phyloP scores from a whole-genome alignment of 2,797 vertebrate species.

The Poecile montanus region DNA sequence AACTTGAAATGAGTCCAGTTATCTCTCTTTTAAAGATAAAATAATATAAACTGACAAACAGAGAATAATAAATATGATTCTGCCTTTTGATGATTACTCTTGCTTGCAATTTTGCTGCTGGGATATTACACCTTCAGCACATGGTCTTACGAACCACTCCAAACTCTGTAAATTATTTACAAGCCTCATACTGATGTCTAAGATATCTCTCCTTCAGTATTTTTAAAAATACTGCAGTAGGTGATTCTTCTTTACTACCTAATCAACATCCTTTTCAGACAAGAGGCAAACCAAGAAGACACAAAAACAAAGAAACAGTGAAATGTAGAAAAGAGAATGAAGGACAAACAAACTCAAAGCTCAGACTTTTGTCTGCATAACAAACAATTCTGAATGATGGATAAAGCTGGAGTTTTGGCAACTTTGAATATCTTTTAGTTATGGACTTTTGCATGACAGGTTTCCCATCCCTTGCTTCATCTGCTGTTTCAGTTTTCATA shows the following conservation, averaged over 20 bases:
- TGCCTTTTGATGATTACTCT: slow-evolving; percentile 4
- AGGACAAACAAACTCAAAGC: neutral
- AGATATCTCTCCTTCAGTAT: neutral
- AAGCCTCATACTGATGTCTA: neutral
- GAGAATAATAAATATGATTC: slow-evolving; percentile 28
- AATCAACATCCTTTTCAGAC: neutral
- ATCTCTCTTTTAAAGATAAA: neutral
- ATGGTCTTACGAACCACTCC: neutral
- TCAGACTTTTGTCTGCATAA: neutral
- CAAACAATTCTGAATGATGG: neutral
- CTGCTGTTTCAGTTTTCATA: neutral
- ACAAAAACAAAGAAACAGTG: neutral
- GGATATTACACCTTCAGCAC: slow-evolving; percentile 5
- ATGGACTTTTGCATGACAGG: neutral
- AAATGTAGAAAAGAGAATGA: neutral
- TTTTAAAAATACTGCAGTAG: neutral
- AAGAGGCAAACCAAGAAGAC: neutral
- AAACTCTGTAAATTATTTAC: slow-evolving; percentile 49
- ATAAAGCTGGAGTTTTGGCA: neutral
- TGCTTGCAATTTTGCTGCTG: slow-evolving; percentile 7
- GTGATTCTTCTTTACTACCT: neutral
- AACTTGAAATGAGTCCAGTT: neutral
- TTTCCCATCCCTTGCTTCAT: neutral
- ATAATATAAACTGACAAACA: neutral
- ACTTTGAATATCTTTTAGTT: neutral